Base-by-base conservation (phyloP, 1,140 invertebrate genomes). In the Panagrolaimus sp. region DNA sequence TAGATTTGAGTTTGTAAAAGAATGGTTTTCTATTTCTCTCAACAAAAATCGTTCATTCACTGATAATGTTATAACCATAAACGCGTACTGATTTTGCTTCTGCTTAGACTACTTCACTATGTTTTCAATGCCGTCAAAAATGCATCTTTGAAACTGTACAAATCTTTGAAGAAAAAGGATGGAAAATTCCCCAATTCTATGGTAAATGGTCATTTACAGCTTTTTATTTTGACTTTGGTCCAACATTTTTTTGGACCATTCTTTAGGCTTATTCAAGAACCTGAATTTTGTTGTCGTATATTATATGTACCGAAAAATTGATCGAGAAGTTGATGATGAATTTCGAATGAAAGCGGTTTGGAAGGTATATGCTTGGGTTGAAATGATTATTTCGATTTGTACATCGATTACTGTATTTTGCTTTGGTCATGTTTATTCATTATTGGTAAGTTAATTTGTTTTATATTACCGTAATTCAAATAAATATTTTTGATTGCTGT, bases 171-270 rank as follows among this genome's bases (percentile, higher is more conserved):
- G 85, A 87, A 70, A 86, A 88, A 75, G 88, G 88, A 0, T 88
- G 88, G 62, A 75, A 75, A 38, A 67, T 45, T 26, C 93, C 93
- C 44, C 94, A 98, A 83, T 98, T 98, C 85, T 89, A 92, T 88
- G 94, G 95, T 79, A 97, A 96, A 70, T 81, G 73, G 72, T 66
- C 74, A 7, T 75, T 77, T 46, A 46, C 17, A 24, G 55, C 71
- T 21, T 43, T 80, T 7, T 67, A 58, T 24, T 63, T 73, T 43
- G 45, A 44, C 28, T 62, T 73, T 46, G 69, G 68, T 47, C 68
- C 47, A 91, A 98, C 93, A 94, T 94, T 93, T 43, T 97, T 96
- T 84, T 84, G 85, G 96, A 98, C 83, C 93, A 94, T 38, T 94
- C 93, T 17, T 96, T 94, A 0, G 89, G 89, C 2, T 65, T 96